Base-by-base conservation (phyloP, 2,113 vertebrate species). In the Centrocercus urophasianus region DNA sequence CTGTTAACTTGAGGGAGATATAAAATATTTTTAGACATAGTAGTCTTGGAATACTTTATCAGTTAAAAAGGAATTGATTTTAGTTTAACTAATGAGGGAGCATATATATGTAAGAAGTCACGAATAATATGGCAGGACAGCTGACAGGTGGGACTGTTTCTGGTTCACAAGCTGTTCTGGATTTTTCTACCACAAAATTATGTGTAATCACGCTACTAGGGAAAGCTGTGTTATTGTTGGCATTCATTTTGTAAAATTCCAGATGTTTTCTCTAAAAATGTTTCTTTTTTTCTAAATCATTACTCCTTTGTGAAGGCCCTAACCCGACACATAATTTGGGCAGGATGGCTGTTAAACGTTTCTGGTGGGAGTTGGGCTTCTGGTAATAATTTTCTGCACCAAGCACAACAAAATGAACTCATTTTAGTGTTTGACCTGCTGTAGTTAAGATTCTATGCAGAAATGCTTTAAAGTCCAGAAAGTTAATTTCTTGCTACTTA, bases 181-280 rank as follows among this genome's bases (percentile, higher is more conserved):
- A 86, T 60, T 88, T 72, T 91, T 94, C 32, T 59, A 40, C 13
- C 22, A 69, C 28, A 88, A 91, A 61, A 93, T 66, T 86, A 80
- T 12, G 34, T 72, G 22, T 61, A 89, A 89, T 75, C 63, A 57
- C 34, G 32, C 63, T 65, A 50, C 14, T 65, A 45, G 0, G 5
- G 43, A 85, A 91, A 91, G 11, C 72, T 86, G 40, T 34, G 25
- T 72, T 91, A 94, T 32, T 83, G 34, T 38, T 73, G 83, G 17
- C n/a, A 40, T 57, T 80, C 3, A 59, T 88, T 90, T 80, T 57
- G 38, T 76, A 11, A 56, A 63, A 56, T 17, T 65, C 4, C 19
- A 88, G 21, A 79, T 84, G 16, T 38, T 92, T 89, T 20, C 10
- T 82, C 32, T 82, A 38, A 82, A 93, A 82, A n/a, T 32, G 40